Base-by-base conservation (phyloP, 2,797 vertebrate genomes). In the Sebastes umbrosus region DNA sequence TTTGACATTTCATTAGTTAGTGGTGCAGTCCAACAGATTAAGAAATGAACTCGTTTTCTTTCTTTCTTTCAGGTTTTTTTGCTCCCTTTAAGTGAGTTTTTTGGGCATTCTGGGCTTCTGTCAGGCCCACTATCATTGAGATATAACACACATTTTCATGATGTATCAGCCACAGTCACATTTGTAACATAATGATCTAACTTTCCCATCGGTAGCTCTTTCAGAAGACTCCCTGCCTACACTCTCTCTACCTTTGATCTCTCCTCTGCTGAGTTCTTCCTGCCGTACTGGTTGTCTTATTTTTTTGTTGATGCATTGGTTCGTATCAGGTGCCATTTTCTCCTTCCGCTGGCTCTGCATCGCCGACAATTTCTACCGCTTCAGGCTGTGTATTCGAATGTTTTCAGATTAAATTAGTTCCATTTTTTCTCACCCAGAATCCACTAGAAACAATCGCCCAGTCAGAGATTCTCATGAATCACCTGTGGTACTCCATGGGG, bases 331-430 rank as follows among this genome's bases (percentile, higher is more conserved):
- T 83, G 71, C 62, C 77, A 78, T 82, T 86, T 88, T 80, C 65
- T 86, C 73, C 62, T 74, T 36, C 79, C 16, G 58, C 72, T 71
- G 66, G 22, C 68, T 87, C 71, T 82, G 77, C 83, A 9, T 80
- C 68, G 69, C 75, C 84, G 87, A 86, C 84, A 52, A 72, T 87
- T 77, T 83, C 58, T 69, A 24, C 68, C 3, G 31, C 81, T 87
- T 75, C 55, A 60, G 80, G 86, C 75, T 84, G 75, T 74, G 73
- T 81, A 78, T 79, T 85, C 54, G 4, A 85, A 69, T 83, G 75
- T 78, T 91, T 90, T 69, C 62, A 83, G 76, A 91, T 85, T 85
- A 82, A 77, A 92, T 80, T 88, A 87, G 80, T 66, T 83, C 69
- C 27, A 81, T 50, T 87, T 91, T 90, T 85, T 87, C 79, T 87